Evolutionary conservation across 2,113 vertebrate genomes (phyloP).

Genomic region (Nibea coibor): DNA sequence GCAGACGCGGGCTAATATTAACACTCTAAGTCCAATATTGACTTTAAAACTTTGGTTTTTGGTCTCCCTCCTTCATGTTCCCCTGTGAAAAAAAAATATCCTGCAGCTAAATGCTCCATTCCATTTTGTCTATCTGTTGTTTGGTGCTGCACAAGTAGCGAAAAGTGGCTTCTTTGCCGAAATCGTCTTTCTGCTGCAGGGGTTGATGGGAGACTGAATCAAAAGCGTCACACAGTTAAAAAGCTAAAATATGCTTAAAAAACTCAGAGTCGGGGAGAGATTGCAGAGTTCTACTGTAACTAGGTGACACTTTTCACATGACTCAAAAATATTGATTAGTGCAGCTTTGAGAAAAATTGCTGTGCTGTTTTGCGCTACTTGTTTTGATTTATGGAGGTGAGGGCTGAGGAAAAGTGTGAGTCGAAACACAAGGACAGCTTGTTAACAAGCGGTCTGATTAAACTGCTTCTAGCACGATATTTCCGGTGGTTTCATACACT

Average conservation of each 20-base stretch:
- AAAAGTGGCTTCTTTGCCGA: too few relatives aligned
- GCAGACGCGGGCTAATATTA: background rate
- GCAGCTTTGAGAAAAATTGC: background rate
- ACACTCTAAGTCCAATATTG: background rate
- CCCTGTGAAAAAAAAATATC: too few relatives aligned
- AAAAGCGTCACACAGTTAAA: background rate
- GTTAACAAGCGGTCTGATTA: conserved; percentile 51
- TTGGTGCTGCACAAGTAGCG: background rate
- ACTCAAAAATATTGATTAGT: background rate
- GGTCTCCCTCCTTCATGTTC: background rate
- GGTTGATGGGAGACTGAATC: background rate
- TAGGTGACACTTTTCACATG: background rate
- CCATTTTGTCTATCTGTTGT: background rate
- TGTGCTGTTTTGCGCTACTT: background rate
- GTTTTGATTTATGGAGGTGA: conserved; percentile 12
- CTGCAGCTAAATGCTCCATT: too few relatives aligned
- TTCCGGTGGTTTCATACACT: conserved; percentile 27
- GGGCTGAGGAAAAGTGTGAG: background rate
- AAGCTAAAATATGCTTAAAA: background rate
- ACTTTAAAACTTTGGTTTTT: background rate
- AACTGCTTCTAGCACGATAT: conserved; percentile 18
- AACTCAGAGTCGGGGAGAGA: background rate
- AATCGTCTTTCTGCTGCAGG: background rate
- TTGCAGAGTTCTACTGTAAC: background rate
- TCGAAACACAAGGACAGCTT: conserved; percentile 34